These are phyloP conservation scores for Thunnus thynnus DNA, from an alignment of 2,113 vertebrate genomes.

Conservation along the genomic window DNA sequence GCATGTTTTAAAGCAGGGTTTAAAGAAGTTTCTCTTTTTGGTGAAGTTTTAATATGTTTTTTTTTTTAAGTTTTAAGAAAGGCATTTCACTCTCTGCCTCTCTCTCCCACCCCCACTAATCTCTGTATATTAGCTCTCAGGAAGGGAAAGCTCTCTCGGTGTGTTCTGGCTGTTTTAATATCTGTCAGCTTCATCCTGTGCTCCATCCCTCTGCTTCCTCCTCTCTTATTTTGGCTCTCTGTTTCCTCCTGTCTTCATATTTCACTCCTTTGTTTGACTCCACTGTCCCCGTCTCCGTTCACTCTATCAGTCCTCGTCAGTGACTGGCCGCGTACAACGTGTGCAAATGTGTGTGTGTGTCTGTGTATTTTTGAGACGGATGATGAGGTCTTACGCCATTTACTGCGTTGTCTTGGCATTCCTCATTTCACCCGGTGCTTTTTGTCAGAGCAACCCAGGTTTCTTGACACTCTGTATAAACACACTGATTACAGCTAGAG, in stretches of 20 bases:
- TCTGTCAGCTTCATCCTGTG: slow-evolving; percentile 88
- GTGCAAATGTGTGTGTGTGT: slow-evolving; percentile 23
- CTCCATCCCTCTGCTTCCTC: slow-evolving; percentile 82
- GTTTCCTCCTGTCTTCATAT: slow-evolving; percentile 85
- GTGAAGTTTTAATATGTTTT: slow-evolving; percentile 23
- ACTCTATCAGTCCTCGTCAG: slow-evolving; percentile 75
- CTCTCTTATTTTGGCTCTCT: slow-evolving; percentile 82
- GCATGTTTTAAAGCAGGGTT: slow-evolving; percentile 32
- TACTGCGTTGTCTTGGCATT: slow-evolving; percentile 63
- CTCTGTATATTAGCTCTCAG: slow-evolving; percentile 86
- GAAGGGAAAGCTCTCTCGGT: slow-evolving; percentile 80
- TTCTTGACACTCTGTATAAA: slow-evolving; percentile 78
- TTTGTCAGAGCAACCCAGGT: slow-evolving; percentile 69
- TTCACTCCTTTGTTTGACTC: slow-evolving; percentile 87
- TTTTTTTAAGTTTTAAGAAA: slow-evolving; percentile 38
- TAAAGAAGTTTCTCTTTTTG: slow-evolving; percentile 48
- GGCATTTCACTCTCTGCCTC: slow-evolving; percentile 22
- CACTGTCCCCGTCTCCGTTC: slow-evolving; percentile 80
- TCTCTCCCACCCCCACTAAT: slow-evolving; percentile 77
- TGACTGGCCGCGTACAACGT: slow-evolving; percentile 44
- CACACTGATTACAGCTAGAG: slow-evolving; percentile 79
- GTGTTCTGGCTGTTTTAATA: slow-evolving; percentile 86
- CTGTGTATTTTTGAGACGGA: slow-evolving; percentile 44
- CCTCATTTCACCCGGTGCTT: slow-evolving; percentile 61
- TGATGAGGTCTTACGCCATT: slow-evolving; percentile 62